Base-by-base conservation (phyloP, 2,797 vertebrate species). In the Telmatherina bonti region DNA sequence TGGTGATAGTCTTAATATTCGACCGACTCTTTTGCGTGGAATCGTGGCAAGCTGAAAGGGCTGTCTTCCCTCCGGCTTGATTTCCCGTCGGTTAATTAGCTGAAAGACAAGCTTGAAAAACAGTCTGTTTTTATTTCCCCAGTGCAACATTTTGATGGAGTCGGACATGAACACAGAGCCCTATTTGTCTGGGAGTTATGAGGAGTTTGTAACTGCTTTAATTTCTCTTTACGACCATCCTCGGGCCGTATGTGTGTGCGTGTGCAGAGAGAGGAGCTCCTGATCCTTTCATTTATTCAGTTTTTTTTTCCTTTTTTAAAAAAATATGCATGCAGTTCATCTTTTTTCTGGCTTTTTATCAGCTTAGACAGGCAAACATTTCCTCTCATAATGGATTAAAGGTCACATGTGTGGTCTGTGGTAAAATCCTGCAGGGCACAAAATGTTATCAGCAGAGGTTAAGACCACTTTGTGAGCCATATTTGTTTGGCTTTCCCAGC, bases 31-130 rank as follows among this genome's bases (percentile, higher is more conserved):
- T 83, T 70, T 57, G 36, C 77, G 35, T 41, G 1, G 69, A 74
- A 56, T 76, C 68, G 67, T 76, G 58, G 2, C 71, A 72, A 69
- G 75, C 75, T 67, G 15, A 68, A 78, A 78, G 73, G 70, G 70
- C 78, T 20, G 57, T 81, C 88, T 83, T 60, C 79, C 81, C 88
- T 30, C 52, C 22, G 72, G 84, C 73, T 81, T 84, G 83, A 86
- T 87, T 84, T 85, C 60, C 88, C 85, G 76, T 90, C 90, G 87
- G 90, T 92, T 92, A 90, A 92, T 92, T 91, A 92, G 89, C 88
- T 83, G 74, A 86, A 90, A 89, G 89, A 90, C 87, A 76, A 85
- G 80, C 72, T 56, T 85, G 87, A 86, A 79, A 84, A 88, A 76
- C 70, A 51, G 78, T 72, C 81, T 84, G 70, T 81, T 85, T 89